Evolutionary conservation across 2,888 invertebrate species (phyloP).

Genomic region (Morinoia aosen): DNA sequence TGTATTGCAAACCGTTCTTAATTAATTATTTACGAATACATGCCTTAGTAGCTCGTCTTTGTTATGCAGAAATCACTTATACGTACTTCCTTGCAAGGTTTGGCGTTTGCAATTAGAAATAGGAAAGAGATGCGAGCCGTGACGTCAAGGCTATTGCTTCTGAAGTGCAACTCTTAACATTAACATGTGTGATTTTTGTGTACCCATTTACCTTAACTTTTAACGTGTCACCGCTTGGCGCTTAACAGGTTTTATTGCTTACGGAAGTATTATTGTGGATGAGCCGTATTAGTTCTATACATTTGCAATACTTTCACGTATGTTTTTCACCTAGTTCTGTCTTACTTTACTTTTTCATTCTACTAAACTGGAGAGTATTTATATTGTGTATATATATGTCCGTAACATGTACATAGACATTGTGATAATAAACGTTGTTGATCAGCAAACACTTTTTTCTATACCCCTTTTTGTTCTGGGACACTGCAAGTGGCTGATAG

Average conservation of each 20-base stretch:
- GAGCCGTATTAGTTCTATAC: not conserved
- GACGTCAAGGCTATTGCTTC: not conserved
- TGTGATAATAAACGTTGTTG: constrained; percentile 51
- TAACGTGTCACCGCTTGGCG: not conserved
- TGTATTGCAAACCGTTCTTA: not conserved
- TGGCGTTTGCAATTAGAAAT: not conserved
- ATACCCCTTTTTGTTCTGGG: not conserved
- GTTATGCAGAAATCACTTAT: not conserved
- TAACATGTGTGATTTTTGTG: constrained; percentile 24
- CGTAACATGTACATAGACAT: constrained; percentile 48
- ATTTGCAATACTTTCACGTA: not conserved
- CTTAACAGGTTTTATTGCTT: not conserved
- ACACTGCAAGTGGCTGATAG: not conserved
- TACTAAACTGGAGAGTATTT: constrained; percentile 52
- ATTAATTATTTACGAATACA: not conserved
- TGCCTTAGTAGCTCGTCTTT: not conserved
- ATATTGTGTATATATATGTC: constrained; percentile 40
- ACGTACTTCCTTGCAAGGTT: not conserved
- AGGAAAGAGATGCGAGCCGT: not conserved
- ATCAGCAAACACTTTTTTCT: not conserved
- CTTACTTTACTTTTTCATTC: constrained; percentile 14
- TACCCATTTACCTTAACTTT: not conserved
- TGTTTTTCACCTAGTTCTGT: not conserved
- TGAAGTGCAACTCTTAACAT: not conserved
- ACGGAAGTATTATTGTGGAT: not conserved